phyloP scores from a whole-genome alignment of 2,113 vertebrate genomes.

The Oncorhynchus gorbuscha region DNA sequence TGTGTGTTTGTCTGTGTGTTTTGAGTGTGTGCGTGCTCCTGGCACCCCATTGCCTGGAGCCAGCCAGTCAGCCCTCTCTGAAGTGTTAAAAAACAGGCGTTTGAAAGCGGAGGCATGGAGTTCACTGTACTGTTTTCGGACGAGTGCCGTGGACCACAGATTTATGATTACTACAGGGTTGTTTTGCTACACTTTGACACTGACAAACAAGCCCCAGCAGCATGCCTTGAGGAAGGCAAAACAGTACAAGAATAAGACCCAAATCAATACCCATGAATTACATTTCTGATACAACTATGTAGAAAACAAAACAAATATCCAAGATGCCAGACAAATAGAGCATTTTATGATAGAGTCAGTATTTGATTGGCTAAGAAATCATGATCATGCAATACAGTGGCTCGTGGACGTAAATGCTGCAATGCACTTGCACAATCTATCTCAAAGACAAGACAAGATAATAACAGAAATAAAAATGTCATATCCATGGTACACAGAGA shows the following conservation, averaged over 20 bases:
- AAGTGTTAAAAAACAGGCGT: conserved; percentile 60
- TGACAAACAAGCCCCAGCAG: conserved; percentile 49
- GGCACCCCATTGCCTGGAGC: conserved; percentile 51
- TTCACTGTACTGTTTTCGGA: conserved; percentile 57
- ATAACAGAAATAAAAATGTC: background rate
- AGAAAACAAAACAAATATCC: background rate
- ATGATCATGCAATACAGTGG: background rate
- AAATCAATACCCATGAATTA: conserved; percentile 21
- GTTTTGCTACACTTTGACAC: conserved; percentile 66
- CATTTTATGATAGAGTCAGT: background rate
- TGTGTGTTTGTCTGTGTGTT: too few relatives aligned
- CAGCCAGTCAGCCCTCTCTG: conserved; percentile 53
- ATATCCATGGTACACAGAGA: background rate
- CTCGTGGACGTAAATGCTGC: background rate
- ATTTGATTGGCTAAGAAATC: background rate
- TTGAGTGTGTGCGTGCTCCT: conserved; percentile 33
- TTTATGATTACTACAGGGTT: conserved; percentile 64
- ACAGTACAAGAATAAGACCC: conserved; percentile 14
- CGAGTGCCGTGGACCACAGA: conserved; percentile 54
- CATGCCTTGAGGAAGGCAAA: conserved; percentile 36
- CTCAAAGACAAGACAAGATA: background rate
- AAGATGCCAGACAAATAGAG: background rate
- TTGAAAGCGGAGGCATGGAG: conserved; percentile 60
- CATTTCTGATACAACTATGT: background rate
- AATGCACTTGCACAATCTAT: background rate